These are phyloP conservation scores for Mythimna albipuncta DNA, from an alignment of 2,888 invertebrate species.

Conservation along the genomic window DNA sequence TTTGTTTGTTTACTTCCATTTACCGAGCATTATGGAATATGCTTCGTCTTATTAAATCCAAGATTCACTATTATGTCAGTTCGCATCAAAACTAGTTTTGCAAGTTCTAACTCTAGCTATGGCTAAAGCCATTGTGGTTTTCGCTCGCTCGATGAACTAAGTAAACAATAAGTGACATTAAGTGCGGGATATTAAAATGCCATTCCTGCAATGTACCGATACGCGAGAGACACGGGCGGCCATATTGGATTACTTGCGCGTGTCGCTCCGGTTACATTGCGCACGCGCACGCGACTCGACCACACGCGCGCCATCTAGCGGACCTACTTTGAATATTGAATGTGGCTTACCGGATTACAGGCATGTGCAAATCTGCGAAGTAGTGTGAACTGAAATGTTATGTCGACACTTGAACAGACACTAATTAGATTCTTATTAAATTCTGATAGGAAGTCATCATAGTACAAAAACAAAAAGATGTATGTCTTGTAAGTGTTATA, in stretches of 20 bases:
- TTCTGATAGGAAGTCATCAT: slow-evolving; percentile 7
- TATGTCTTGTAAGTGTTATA: too few relatives aligned
- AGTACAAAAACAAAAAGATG: too few relatives aligned
- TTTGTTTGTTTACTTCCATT: slow-evolving; percentile 87
- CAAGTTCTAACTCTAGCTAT: slow-evolving; percentile 41
- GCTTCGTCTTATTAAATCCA: slow-evolving; percentile 49
- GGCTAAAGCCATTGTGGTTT: slow-evolving; percentile 74
- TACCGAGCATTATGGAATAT: slow-evolving; percentile 74
- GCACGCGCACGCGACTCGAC: slow-evolving; percentile 90
- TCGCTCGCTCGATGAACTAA: slow-evolving; percentile 80
- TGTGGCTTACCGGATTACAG: slow-evolving; percentile 74
- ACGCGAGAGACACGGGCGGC: slow-evolving; percentile 84
- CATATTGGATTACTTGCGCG: slow-evolving; percentile 90
- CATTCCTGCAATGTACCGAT: slow-evolving; percentile 88
- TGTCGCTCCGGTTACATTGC: slow-evolving; percentile 89
- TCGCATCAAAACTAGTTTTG: slow-evolving; percentile 31
- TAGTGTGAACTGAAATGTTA: slow-evolving; percentile 67
- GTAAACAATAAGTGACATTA: slow-evolving; percentile 89
- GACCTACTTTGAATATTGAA: slow-evolving; percentile 74
- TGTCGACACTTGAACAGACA: slow-evolving; percentile 32
- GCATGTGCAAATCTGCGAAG: slow-evolving; percentile 64
- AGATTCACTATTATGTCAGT: slow-evolving; percentile 47
- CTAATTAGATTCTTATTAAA: slow-evolving; percentile 36
- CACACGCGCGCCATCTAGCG: slow-evolving; percentile 89
- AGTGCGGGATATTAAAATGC: slow-evolving; percentile 87